Evolutionary conservation across 2,888 invertebrate genomes (phyloP).

Genomic region (Hoplodrina blanda): DNA sequence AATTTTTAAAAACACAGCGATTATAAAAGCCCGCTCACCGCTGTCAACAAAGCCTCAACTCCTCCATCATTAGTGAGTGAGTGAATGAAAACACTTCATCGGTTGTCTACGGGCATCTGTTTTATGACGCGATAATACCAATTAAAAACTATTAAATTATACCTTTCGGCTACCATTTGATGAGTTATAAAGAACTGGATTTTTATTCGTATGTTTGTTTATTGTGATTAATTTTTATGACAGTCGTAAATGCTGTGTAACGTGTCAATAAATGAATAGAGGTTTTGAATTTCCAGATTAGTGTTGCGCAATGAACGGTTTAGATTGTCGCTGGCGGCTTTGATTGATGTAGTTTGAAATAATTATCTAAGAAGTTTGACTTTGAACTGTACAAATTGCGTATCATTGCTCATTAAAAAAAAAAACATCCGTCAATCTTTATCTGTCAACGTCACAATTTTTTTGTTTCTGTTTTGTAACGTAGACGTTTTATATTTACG

Average conservation of each 20-base stretch:
- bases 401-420: conserved; percentile 42
- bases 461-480: conserved; percentile 24
- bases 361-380: conserved; percentile 40
- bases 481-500: conserved; percentile 54
- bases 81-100: conserved; percentile 85
- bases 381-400: conserved; percentile 38
- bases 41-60: conserved; percentile 48
- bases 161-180: conserved; percentile 87
- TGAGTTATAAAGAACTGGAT: conserved; percentile 80
- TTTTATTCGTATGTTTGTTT: conserved; percentile 86
- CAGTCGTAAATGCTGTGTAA: conserved; percentile 74
- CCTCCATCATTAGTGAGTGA: conserved; percentile 74
- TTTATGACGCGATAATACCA: conserved; percentile 87
- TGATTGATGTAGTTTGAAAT: conserved; percentile 51
- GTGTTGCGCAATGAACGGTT: conserved; percentile 61
- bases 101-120: conserved; percentile 85
- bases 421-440: conserved; percentile 7
- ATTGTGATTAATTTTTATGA: conserved; percentile 86
- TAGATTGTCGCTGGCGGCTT: conserved; percentile 56
- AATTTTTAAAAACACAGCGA: conserved; percentile 11
- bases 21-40: conserved; percentile 36
- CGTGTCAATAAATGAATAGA: conserved; percentile 73
- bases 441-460: conserved; percentile 8
- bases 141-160: conserved; percentile 90
- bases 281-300: conserved; percentile 61